phyloP scores from a whole-genome alignment of 2,888 invertebrate species.

The Drosophila multiciliata region DNA sequence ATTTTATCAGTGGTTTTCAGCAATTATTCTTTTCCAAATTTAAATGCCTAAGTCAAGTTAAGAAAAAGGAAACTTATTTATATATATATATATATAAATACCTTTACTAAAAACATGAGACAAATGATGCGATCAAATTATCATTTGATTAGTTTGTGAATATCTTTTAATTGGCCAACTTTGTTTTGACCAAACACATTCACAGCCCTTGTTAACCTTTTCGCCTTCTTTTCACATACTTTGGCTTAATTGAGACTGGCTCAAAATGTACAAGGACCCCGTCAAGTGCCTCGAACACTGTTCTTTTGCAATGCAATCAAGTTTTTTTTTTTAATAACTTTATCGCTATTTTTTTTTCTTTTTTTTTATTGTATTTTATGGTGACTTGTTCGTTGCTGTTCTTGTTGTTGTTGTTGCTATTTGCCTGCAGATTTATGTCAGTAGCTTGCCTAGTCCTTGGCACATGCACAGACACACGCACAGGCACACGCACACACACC shows the following conservation, averaged over 20 bases:
- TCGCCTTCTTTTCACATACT: not conserved
- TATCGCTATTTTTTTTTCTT: slow-evolving; percentile 54
- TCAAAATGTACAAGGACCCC: not conserved
- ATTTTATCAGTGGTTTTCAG: not conserved
- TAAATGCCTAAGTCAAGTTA: not conserved
- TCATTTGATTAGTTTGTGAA: slow-evolving; percentile 15
- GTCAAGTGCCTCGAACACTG: not conserved
- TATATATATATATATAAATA: too few relatives aligned
- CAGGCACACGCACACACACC: too few relatives aligned
- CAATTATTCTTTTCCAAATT: not conserved
- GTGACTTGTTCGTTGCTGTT: slow-evolving; percentile 38
- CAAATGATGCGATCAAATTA: not conserved
- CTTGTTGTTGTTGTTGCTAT: slow-evolving; percentile 46
- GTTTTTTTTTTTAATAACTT: slow-evolving; percentile 60
- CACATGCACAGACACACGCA: not conserved
- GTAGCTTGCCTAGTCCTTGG: slow-evolving; percentile 13
- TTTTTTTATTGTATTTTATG: slow-evolving; percentile 48
- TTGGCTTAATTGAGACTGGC: not conserved
- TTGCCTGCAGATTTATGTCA: slow-evolving; percentile 67
- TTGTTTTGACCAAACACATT: not conserved
- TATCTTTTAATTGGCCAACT: slow-evolving; percentile 16
- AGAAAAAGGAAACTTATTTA: not conserved
- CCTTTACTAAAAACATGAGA: too few relatives aligned
- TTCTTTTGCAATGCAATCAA: not conserved
- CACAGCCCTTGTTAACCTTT: not conserved